These are phyloP conservation scores for Rhinophrynus dorsalis DNA, from an alignment of 2,797 vertebrate genomes.

Conservation along the genomic window DNA sequence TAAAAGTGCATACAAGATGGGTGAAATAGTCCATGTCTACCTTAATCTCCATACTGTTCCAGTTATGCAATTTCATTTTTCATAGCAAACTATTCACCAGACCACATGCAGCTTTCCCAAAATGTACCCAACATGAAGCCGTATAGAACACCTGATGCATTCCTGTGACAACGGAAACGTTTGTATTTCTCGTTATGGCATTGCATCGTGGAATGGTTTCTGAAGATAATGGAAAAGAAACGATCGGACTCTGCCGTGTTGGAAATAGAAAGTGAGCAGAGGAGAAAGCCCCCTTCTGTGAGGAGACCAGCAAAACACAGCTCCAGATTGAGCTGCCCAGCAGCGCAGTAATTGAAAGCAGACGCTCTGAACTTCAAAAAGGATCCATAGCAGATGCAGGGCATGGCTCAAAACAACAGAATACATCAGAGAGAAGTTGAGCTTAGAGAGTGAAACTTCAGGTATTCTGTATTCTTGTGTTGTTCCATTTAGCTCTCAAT, in stretches of 20 bases:
- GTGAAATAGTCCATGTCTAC: background rate
- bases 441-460: conserved; percentile 22
- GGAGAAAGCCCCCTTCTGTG: conserved; percentile 52
- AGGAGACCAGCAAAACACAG: conserved; percentile 59
- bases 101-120: background rate
- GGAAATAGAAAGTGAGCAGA: conserved; percentile 59
- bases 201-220: conserved; percentile 37
- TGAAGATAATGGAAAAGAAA: conserved; percentile 57
- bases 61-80: background rate
- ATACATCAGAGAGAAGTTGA: conserved; percentile 35
- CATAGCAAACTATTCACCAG: background rate
- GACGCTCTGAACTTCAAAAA: conserved; percentile 75
- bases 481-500: background rate
- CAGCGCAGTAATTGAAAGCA: conserved; percentile 70
- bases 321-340: conserved; percentile 64
- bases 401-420: conserved; percentile 16
- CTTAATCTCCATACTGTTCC: background rate
- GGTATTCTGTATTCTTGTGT: conserved; percentile 16
- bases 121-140: background rate
- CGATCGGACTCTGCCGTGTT: conserved; percentile 45
- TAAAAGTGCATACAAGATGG: background rate
- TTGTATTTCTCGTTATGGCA: conserved; percentile 50
- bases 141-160: background rate
- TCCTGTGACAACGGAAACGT: background rate
- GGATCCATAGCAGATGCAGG: conserved; percentile 46